These are phyloP conservation scores for Spodoptera frugiperda DNA, from an alignment of 1,140 invertebrate genomes.

Conservation along the genomic window DNA sequence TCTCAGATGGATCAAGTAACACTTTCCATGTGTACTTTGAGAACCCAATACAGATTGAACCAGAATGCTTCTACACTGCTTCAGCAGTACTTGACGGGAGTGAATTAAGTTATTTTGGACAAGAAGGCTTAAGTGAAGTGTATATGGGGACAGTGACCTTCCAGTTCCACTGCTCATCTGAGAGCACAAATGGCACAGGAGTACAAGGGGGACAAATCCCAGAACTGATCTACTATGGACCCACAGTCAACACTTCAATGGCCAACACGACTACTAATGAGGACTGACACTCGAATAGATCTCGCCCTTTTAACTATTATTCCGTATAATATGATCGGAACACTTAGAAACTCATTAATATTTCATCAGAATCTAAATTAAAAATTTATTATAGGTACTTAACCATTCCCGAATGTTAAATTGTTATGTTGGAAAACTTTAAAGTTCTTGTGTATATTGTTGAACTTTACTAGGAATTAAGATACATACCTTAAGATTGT, in stretches of 20 bases:
- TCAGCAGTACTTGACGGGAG: conserved; percentile 95
- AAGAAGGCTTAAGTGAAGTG: conserved; percentile 97
- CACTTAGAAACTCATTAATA: conserved; percentile 46
- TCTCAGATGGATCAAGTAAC: conserved; percentile 96
- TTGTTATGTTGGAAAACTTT: conserved; percentile 74
- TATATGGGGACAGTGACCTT: conserved; percentile 95
- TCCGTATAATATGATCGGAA: conserved; percentile 64
- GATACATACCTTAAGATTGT: conserved; percentile 78
- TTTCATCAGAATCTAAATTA: conserved; percentile 43
- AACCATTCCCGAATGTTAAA: conserved; percentile 73
- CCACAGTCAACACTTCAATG: conserved; percentile 85
- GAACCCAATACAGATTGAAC: conserved; percentile 96
- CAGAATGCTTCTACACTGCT: conserved; percentile 96
- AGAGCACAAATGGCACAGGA: conserved; percentile 97
- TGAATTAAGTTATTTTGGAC: conserved; percentile 97
- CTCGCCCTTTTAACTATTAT: conserved; percentile 68
- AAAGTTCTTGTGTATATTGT: conserved; percentile 72
- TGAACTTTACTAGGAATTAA: conserved; percentile 65
- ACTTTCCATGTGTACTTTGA: conserved; percentile 97
- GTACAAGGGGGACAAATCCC: conserved; percentile 98
- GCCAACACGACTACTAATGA: conserved; percentile 72
- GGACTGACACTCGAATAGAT: conserved; percentile 77
- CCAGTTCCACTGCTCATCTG: conserved; percentile 97
- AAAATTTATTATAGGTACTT: conserved; percentile 61
- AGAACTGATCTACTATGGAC: conserved; percentile 96